A percentile compares a stretch with the other conserved stretches of the same genome.
Conservation (phyloP, 2,113 vertebrate genomes). For the Mionectes macconnelli region DNA sequence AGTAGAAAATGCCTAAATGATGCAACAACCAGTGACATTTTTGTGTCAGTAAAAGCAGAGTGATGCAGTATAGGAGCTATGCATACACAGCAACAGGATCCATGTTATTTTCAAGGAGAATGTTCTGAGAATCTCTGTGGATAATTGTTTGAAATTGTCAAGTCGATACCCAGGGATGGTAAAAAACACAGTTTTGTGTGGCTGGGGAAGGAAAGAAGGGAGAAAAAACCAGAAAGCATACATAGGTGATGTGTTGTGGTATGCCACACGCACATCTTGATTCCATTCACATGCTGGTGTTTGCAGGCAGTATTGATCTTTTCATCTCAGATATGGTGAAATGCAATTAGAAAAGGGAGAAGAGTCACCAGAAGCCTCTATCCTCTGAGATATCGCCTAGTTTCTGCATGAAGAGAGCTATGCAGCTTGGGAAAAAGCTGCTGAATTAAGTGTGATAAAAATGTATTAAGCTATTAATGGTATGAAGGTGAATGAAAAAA, state of each 20-base stretch:
- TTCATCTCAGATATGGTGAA: background rate
- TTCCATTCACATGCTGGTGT: background rate
- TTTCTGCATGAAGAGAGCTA: background rate
- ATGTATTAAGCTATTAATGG: background rate
- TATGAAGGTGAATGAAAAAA: background rate
- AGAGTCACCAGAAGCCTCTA: background rate
- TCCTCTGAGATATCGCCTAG: background rate
- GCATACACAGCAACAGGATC: background rate
- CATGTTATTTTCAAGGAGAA: background rate
- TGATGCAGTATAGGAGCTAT: background rate
- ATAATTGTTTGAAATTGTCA: background rate
- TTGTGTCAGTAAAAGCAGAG: background rate
- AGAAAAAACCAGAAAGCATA: background rate
- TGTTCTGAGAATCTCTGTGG: background rate
- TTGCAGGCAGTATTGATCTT: background rate
- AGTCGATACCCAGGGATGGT: background rate
- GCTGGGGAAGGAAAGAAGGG: background rate
- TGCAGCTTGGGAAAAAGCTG: background rate
- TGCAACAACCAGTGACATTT: background rate
- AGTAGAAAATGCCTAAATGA: background rate
- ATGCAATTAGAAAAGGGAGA: background rate
- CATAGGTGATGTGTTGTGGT: background rate
- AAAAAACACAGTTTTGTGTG: background rate
- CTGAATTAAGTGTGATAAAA: background rate
- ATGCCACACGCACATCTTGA: rapidly evolving